Evolutionary conservation across 2,113 vertebrate genomes (phyloP).

Genomic region (Chinchilla lanigera): DNA sequence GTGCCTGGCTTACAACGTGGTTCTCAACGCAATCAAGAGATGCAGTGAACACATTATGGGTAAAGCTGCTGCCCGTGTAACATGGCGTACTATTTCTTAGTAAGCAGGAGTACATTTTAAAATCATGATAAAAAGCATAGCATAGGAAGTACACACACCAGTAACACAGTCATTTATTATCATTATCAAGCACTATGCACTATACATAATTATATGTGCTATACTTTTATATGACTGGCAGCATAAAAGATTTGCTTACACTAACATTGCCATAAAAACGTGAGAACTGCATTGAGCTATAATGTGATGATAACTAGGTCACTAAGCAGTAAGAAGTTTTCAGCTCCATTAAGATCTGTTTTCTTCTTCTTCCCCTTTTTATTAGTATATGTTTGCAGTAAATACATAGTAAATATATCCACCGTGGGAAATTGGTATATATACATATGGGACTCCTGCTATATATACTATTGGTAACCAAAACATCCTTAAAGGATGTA

Average conservation of each 20-base stretch:
- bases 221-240: background rate
- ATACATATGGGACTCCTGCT: background rate
- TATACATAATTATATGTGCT: background rate
- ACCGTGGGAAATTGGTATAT: background rate
- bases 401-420: background rate
- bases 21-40: background rate
- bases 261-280: background rate
- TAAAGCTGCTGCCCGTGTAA: background rate
- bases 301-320: no score
- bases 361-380: background rate
- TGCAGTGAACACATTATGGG: no score
- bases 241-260: background rate
- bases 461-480: background rate
- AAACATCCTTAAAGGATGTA: background rate
- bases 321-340: background rate
- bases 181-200: background rate
- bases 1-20: background rate
- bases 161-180: background rate
- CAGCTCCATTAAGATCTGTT: background rate
- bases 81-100: no score
- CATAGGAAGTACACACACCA: background rate
- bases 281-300: background rate
- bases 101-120: background rate
- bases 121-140: background rate
- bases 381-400: background rate